Conservation (phyloP, 2,888 invertebrate genomes). For the Lochmaea crataegi region DNA sequence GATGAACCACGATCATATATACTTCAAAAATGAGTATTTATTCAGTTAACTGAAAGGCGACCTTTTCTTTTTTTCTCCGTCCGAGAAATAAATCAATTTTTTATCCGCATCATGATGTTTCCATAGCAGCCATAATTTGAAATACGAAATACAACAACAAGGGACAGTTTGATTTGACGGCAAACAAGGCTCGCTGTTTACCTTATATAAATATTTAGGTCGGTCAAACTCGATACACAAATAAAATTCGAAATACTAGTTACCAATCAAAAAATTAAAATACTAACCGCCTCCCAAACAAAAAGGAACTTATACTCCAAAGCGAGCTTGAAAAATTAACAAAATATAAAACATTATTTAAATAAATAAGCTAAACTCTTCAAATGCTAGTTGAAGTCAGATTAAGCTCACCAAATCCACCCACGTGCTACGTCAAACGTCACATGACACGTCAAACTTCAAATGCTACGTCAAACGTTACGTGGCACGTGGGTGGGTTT, state of each 20-base stretch:
- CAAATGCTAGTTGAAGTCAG: not conserved
- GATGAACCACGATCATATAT: not conserved
- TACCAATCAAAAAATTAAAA: not conserved
- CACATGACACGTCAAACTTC: too few species aligned
- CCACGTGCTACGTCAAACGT: too few species aligned
- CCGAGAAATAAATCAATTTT: conserved; percentile 29
- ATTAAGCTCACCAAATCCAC: too few species aligned
- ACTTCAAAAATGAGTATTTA: not conserved
- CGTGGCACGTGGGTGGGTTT: too few species aligned
- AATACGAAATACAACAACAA: conserved; percentile 18
- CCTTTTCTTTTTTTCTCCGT: not conserved
- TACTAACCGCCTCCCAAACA: too few species aligned
- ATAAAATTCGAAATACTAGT: too few species aligned
- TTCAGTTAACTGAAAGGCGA: conserved; percentile 3
- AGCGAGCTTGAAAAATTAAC: too few species aligned
- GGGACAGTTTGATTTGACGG: conserved; percentile 22
- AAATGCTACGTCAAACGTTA: too few species aligned
- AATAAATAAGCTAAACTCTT: not conserved
- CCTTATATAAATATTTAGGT: not conserved
- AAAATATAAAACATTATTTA: not conserved
- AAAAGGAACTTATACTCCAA: too few species aligned
- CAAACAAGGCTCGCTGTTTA: conserved; percentile 25
- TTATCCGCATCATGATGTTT: conserved; percentile 33
- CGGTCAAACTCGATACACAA: not conserved
- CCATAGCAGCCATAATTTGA: conserved; percentile 30